Percentiles rank a stretch among this genome's conserved stretches.
Evolutionary conservation across 2,797 vertebrate genomes (phyloP).

Genomic region (Lophotriccus pileatus): DNA sequence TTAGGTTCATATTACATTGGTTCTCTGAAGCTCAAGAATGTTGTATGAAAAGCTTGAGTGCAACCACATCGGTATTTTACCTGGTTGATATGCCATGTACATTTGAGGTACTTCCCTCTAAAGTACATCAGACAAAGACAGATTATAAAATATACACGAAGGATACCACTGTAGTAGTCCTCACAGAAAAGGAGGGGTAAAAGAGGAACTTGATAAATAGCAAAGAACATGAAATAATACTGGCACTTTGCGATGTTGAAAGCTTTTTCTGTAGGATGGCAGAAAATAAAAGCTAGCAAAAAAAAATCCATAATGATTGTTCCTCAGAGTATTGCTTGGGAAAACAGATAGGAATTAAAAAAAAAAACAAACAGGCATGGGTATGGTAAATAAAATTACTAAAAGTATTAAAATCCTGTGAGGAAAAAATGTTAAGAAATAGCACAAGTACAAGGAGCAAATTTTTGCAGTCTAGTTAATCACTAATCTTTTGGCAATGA

Average conservation of each 20-base stretch:
- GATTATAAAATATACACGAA: background rate
- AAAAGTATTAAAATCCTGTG: background rate
- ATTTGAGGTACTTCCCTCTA: background rate
- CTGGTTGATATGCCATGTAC: background rate
- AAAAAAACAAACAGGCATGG: background rate
- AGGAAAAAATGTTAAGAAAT: constrained; percentile 7
- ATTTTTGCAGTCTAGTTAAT: background rate
- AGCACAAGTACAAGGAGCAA: background rate
- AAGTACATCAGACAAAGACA: background rate
- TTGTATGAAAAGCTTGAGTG: background rate
- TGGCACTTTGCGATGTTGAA: background rate
- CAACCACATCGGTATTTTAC: background rate
- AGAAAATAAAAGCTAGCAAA: background rate
- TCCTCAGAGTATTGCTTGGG: background rate
- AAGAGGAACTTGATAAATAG: background rate
- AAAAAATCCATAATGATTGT: background rate
- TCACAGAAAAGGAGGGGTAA: background rate
- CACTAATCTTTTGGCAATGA: constrained; percentile 12
- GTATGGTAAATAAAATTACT: background rate
- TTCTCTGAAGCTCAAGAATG: background rate
- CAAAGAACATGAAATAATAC: background rate
- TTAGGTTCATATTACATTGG: background rate
- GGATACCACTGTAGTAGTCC: background rate
- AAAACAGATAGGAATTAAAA: background rate
- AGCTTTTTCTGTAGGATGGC: background rate